Conservation (phyloP, 2,888 invertebrate genomes). For the Spatulosminthurus flaviceps region DNA sequence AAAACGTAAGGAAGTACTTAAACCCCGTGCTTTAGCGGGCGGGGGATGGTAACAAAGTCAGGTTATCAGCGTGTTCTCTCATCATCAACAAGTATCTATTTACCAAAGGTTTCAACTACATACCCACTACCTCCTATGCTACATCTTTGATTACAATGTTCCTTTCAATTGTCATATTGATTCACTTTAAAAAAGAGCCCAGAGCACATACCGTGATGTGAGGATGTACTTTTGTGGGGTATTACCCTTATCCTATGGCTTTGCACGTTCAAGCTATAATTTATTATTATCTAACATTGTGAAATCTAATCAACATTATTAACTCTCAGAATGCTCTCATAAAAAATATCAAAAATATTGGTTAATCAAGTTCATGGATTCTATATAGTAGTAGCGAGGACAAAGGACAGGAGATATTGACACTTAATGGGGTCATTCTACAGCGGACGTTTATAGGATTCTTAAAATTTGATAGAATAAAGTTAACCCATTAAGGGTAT, state of each 20-base stretch:
- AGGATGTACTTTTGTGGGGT: background rate
- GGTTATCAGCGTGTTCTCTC: slow-evolving; percentile 2
- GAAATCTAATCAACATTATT: background rate
- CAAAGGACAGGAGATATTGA: background rate
- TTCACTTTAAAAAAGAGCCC: slow-evolving; percentile 10
- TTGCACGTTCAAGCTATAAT: background rate
- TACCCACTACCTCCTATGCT: background rate
- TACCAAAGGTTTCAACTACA: background rate
- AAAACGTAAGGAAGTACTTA: background rate
- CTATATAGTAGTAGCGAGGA: background rate
- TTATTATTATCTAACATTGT: background rate
- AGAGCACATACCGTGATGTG: background rate
- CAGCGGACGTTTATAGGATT: background rate
- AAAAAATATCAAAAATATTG: background rate
- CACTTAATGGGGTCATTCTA: background rate
- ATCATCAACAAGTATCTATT: slow-evolving; percentile 5
- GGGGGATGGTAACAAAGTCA: slow-evolving; percentile 8
- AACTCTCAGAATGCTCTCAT: background rate
- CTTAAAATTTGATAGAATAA: no score
- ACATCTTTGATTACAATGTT: slow-evolving; percentile 5
- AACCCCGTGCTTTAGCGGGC: slow-evolving; percentile 4
- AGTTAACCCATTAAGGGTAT: no score
- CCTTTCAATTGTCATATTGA: slow-evolving; percentile 24
- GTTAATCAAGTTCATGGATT: background rate
- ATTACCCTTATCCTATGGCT: background rate